Evolutionary conservation across 2,797 vertebrate genomes (phyloP), one percentile per base, ranked within the genome.

Genomic region (Cirrhinus molitorella): DNA sequence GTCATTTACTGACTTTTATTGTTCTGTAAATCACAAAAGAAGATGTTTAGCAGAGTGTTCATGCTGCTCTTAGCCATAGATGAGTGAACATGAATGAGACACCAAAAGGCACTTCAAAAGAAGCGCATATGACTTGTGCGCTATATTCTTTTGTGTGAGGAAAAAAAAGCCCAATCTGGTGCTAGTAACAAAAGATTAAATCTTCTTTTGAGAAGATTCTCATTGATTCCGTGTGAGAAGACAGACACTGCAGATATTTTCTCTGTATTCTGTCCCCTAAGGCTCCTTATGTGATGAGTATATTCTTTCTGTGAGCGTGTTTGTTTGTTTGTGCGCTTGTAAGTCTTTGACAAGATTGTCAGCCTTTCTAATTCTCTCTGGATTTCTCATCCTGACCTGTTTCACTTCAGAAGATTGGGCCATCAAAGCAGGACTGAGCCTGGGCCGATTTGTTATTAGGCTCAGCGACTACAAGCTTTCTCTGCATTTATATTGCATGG

Each of bases 401-500:
- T 73, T 81, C 28, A 47, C 55, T 81, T 72, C 49, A 81, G 55
- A 63, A 73, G 80, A 73, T 81, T 73, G 53, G 68, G 19, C 57
- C 80, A 71, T 80, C 79, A 80, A 57, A 80, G 79, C 66, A 55
- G 66, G 66, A 70, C 51, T 40, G 49, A 80, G 51, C 66, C 66
- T 6, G 34, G 67, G 47, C 66, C 25, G 79, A 71, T 66, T n/a
- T 67, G 77, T 80, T 80, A 80, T 80, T 71, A 71, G 23, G 51
- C 79, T 80, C 51, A 21, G 51, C 66, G 70, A 66, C 23, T 70
- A 57, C 79, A 71, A 70, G 79, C 79, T 47, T 80, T 59, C 79
- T 47, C 37, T 80, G 66, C 67, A 80, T 80, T 80, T 80, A 80
- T 80, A 80, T 80, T 80, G 53, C 67, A 80, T 80, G 79, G 66